Evolutionary conservation across 2,888 invertebrate species (phyloP).

Genomic region (Smittia aterrima): DNA sequence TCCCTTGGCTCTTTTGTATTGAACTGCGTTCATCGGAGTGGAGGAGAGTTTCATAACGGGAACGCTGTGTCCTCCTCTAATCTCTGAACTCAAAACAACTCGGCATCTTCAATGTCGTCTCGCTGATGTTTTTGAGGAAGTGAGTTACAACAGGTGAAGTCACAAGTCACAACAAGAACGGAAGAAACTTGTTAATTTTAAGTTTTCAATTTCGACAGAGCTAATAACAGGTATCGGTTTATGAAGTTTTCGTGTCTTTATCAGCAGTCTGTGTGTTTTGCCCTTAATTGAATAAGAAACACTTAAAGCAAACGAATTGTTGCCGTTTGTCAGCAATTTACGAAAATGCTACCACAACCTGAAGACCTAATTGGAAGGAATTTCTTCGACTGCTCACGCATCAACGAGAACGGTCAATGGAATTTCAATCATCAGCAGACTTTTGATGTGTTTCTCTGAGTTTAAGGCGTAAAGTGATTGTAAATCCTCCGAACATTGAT

Average conservation of each 20-base stretch:
- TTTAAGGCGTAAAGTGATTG: too few relatives aligned
- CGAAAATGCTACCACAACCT: not conserved
- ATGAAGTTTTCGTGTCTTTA: constrained; percentile 5
- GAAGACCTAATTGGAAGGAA: not conserved
- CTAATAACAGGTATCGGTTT: constrained; percentile 1
- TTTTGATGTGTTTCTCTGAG: too few relatives aligned
- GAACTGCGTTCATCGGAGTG: not conserved
- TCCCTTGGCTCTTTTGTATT: constrained; percentile 12
- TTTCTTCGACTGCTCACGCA: too few relatives aligned
- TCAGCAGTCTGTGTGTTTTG: not conserved
- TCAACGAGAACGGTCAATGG: too few relatives aligned
- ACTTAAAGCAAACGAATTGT: not conserved
- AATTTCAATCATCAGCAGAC: too few relatives aligned
- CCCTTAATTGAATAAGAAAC: constrained; percentile 24
- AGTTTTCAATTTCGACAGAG: not conserved
- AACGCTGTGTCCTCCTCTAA: too few relatives aligned
- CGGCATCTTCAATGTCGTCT: not conserved
- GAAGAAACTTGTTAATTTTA: not conserved
- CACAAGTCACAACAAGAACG: not conserved
- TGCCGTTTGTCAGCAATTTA: constrained; percentile 14
- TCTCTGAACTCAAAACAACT: not conserved
- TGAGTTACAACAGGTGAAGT: not conserved
- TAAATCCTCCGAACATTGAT: too few relatives aligned
- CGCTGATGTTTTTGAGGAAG: not conserved
- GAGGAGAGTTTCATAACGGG: not conserved